phyloP scores from a whole-genome alignment of 2,113 vertebrate genomes.

The Sander lucioperca region DNA sequence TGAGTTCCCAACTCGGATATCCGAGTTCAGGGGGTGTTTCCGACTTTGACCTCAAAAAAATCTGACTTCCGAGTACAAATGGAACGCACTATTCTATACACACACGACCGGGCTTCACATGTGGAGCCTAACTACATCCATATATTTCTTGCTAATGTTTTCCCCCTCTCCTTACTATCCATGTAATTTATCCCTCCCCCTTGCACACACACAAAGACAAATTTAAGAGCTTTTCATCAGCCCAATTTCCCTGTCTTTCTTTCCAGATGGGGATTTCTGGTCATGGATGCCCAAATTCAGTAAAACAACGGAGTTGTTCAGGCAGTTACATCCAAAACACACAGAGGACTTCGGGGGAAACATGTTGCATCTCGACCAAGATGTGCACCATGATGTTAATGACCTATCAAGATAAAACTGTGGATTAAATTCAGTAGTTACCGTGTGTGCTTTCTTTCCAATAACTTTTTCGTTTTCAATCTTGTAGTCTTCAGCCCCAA shows the following conservation, averaged over 20 bases:
- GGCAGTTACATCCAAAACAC: slow-evolving; percentile 81
- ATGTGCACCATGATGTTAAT: neutral
- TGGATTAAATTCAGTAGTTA: neutral
- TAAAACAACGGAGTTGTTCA: slow-evolving; percentile 85
- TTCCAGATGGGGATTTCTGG: slow-evolving; percentile 88
- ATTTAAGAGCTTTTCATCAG: neutral
- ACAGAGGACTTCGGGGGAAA: neutral
- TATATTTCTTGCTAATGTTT: too few relatives aligned
- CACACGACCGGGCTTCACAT: too few relatives aligned
- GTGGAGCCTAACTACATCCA: too few relatives aligned
- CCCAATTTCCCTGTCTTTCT: neutral
- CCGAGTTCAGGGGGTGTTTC: too few relatives aligned
- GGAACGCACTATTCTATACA: too few relatives aligned
- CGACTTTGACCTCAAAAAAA: too few relatives aligned
- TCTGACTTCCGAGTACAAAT: too few relatives aligned
- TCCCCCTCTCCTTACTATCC: neutral
- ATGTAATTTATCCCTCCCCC: neutral
- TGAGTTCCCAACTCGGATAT: too few relatives aligned
- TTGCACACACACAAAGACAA: neutral
- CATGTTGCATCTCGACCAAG: neutral
- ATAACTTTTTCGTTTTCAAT: too few relatives aligned
- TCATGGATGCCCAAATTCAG: slow-evolving; percentile 88
- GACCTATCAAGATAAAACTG: slow-evolving; percentile 32
- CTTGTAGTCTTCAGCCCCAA: too few relatives aligned
- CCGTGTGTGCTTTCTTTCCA: neutral